Percentiles rank a stretch among this genome's conserved stretches.
These are phyloP conservation scores for Antheraea pernyi DNA, from an alignment of 1,140 invertebrate genomes.

Conservation along the genomic window DNA sequence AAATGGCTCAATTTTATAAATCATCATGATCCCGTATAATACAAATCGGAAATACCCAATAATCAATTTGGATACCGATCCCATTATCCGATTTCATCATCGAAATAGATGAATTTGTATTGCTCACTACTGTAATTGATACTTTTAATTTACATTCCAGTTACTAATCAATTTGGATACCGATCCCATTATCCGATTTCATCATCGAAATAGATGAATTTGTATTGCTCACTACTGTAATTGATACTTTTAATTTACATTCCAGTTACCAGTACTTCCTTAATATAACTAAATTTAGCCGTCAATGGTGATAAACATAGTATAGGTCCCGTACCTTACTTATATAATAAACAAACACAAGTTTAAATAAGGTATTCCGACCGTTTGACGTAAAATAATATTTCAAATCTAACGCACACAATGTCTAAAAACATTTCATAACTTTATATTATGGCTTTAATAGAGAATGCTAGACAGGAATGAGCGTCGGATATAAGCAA, in stretches of 20 bases:
- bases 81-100: constrained; percentile 28
- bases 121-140: constrained; percentile 13
- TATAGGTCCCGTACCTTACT: too few species aligned
- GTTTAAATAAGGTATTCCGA: too few species aligned
- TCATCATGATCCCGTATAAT: constrained; percentile 21
- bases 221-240: neutral
- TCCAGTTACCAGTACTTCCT: too few species aligned
- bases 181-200: constrained; percentile 29
- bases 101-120: constrained; percentile 26
- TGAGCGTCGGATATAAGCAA: too few species aligned
- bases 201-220: constrained; percentile 29
- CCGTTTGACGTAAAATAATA: too few species aligned
- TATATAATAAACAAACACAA: too few species aligned
- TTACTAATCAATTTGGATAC: constrained; percentile 28
- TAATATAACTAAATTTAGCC: too few species aligned
- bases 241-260: constrained; percentile 19
- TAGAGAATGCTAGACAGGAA: too few species aligned
- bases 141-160: neutral
- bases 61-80: constrained; percentile 35
- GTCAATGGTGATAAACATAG: too few species aligned
- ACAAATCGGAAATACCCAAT: constrained; percentile 32
- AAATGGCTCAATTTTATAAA: neutral
- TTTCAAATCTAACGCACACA: too few species aligned
- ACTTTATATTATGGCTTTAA: too few species aligned
- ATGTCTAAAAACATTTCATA: too few species aligned